Percentiles rank a stretch among this genome's conserved stretches.
Conservation (phyloP, 2,113 vertebrate genomes). For the Willisornis vidua region DNA sequence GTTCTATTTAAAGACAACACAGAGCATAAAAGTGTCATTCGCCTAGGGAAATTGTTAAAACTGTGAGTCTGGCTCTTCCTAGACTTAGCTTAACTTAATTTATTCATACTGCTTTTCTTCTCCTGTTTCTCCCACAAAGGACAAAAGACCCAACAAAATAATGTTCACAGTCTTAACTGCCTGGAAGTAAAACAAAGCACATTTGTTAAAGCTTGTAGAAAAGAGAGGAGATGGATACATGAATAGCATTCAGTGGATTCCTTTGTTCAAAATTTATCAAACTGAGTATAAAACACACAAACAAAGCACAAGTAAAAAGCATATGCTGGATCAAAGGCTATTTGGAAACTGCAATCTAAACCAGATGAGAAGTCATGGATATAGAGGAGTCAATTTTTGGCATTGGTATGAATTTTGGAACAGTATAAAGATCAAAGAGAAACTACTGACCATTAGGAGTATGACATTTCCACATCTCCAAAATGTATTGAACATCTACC, state of each 20-base stretch:
- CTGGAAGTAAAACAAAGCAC: neutral
- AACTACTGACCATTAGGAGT: neutral
- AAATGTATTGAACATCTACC: neutral
- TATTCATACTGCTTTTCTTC: neutral
- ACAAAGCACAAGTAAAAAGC: neutral
- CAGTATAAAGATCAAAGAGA: neutral
- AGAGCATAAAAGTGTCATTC: neutral
- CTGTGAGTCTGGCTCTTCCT: neutral
- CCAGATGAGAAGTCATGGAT: neutral
- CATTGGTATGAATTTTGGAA: neutral
- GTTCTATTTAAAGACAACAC: neutral
- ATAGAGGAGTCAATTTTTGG: neutral
- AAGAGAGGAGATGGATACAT: neutral
- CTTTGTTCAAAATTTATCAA: neutral
- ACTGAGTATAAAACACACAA: neutral
- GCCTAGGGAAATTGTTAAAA: neutral
- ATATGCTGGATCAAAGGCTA: neutral
- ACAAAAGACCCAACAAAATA: slow-evolving; percentile 17
- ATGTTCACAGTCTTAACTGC: neutral
- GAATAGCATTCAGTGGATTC: neutral
- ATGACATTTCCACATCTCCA: neutral
- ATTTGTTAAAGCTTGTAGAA: neutral
- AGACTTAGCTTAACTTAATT: neutral
- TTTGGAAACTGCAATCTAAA: neutral
- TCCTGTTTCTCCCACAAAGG: neutral